Evolutionary conservation across 2,888 invertebrate genomes (phyloP).

Genomic region (Zele albiditarsus): DNA sequence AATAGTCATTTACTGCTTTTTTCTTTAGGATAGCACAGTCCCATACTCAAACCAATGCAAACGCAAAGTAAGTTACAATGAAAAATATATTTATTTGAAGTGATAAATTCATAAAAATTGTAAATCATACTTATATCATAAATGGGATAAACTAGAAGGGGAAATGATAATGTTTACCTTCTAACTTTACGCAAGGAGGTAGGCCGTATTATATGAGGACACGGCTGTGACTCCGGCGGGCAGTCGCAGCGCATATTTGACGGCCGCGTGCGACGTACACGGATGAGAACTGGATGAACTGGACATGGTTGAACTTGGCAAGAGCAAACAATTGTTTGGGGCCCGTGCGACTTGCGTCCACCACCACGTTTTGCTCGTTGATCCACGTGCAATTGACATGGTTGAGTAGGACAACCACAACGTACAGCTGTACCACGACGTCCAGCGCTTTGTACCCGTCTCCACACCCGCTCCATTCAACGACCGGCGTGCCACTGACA

Average conservation of each 20-base stretch:
- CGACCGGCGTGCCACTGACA: slow-evolving; percentile 68
- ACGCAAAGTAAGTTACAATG: too few species aligned
- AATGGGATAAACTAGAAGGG: background rate
- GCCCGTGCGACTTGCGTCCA: slow-evolving; percentile 61
- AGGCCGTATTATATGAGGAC: slow-evolving; percentile 59
- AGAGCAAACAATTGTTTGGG: slow-evolving; percentile 68
- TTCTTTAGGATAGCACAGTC: too few species aligned
- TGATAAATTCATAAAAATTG: too few species aligned
- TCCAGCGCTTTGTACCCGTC: slow-evolving; percentile 68
- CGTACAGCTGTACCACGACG: slow-evolving; percentile 64
- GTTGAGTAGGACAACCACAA: slow-evolving; percentile 66
- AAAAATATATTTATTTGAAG: too few species aligned
- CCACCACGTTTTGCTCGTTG: slow-evolving; percentile 63
- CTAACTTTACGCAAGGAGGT: slow-evolving; percentile 56
- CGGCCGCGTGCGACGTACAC: slow-evolving; percentile 65
- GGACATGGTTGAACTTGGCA: slow-evolving; percentile 70
- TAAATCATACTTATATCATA: background rate
- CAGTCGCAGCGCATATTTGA: slow-evolving; percentile 63
- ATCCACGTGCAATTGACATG: slow-evolving; percentile 70
- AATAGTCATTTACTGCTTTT: too few species aligned
- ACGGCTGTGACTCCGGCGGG: slow-evolving; percentile 65
- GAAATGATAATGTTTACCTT: slow-evolving; percentile 59
- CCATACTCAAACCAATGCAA: too few species aligned
- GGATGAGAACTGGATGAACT: slow-evolving; percentile 68
- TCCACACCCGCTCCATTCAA: slow-evolving; percentile 72